Evolutionary conservation across 37 sponge, comb jelly and placozoan genomes (phyloP).

Genomic region (Chondrosia reniformis): DNA sequence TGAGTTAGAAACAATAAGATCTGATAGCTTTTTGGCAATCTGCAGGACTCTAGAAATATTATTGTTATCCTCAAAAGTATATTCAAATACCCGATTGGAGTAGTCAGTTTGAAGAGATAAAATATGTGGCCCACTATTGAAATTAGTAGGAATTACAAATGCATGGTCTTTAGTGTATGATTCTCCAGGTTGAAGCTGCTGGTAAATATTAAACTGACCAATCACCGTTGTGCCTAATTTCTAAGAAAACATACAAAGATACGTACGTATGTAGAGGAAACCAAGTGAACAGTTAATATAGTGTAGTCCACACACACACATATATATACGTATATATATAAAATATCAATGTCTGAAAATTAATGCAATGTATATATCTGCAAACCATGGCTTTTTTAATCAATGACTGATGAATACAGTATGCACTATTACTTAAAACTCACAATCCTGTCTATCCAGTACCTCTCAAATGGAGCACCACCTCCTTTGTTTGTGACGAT

Average conservation of each 20-base stretch:
- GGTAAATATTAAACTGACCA: too few relatives aligned
- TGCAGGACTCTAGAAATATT: background rate
- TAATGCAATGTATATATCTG: too few relatives aligned
- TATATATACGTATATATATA: background rate
- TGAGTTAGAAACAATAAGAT: background rate
- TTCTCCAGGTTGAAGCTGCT: too few relatives aligned
- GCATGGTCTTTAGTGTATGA: background rate
- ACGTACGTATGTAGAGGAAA: too few relatives aligned
- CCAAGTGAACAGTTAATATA: background rate
- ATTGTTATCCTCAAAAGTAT: conserved; percentile 10
- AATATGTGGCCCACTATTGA: background rate
- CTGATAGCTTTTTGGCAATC: background rate
- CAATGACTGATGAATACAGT: too few relatives aligned
- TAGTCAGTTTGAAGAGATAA: conserved; percentile 16
- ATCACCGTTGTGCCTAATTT: too few relatives aligned
- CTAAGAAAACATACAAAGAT: too few relatives aligned
- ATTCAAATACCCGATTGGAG: conserved; percentile 20
- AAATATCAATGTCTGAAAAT: too few relatives aligned
- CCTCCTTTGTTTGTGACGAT: conserved; percentile 5
- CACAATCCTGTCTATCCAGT: conserved; percentile 18
- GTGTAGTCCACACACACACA: too few relatives aligned
- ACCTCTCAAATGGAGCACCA: conserved; percentile 26
- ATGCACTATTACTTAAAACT: background rate
- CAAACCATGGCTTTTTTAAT: too few relatives aligned
- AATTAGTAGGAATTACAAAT: background rate